Base-by-base conservation (phyloP, 2,888 invertebrate genomes). In the Autographa pulchrina region DNA sequence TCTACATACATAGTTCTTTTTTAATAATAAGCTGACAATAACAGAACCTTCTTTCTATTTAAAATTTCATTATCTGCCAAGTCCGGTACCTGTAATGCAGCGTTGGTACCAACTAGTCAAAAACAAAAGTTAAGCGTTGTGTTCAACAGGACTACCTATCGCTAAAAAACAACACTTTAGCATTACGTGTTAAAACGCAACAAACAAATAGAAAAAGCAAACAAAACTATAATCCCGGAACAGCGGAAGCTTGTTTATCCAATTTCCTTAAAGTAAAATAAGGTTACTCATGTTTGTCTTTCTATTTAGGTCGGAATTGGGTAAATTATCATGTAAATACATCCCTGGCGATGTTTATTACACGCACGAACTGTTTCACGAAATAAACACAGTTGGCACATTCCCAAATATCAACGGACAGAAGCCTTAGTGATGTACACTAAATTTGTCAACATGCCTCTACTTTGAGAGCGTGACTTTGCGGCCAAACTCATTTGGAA, bases 301-400 rank as follows among this genome's bases (percentile, higher is more conserved):
- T 66, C 77, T 74, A 81, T 82, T 81, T 82, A 80, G 70, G 77
- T 75, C 64, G 54, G 61, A 75, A 81, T 77, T 64, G 74, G 72
- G 74, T 70, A 83, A 85, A 87, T 88, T 83, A 84, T 86, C 85
- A 91, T 90, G 89, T 87, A 86, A 89, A 90, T 91, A 87, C 83
- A 87, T 86, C 81, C 81, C 74, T 76, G 72, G 83, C 78, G 74
- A 85, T 88, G 86, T 86, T 86, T 89, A 89, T 90, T 88, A 88
- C 85, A 88, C 88, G 86, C 90, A 89, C 85, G 87, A 88, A 88
- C 85, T 85, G 88, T 89, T 89, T 82, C 78, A 82, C 84, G 80
- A 85, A 90, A 89, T 91, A 90, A 87, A 89, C 88, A 89, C 83
- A 89, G 86, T 93, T 93, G 93, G 93, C 91, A 48, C 32, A 13